Evolutionary conservation across 2,888 invertebrate genomes (phyloP).

Genomic region (Sericinus montela): DNA sequence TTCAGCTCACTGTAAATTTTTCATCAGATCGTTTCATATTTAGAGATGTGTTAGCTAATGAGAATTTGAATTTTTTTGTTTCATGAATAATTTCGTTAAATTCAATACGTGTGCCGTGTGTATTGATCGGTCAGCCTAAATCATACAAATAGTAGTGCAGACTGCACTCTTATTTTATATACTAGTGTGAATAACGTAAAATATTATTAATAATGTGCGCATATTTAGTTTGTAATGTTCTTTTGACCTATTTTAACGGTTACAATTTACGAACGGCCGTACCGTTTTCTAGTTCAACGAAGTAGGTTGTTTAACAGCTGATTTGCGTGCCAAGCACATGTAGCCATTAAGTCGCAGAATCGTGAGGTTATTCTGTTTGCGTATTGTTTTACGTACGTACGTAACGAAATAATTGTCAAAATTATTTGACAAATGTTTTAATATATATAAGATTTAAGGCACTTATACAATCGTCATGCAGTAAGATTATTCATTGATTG

Average conservation of each 20-base stretch:
- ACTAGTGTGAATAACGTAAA: constrained; percentile 3
- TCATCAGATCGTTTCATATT: constrained; percentile 8
- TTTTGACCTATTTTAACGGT: constrained; percentile 15
- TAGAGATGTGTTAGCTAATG: background rate
- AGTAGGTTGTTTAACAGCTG: constrained; percentile 9
- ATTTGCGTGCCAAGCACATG: background rate
- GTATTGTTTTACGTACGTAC: background rate
- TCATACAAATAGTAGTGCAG: constrained; percentile 9
- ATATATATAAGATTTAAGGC: too few species aligned
- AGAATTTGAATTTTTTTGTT: background rate
- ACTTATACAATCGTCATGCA: too few species aligned
- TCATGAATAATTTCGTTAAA: background rate
- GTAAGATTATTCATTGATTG: too few species aligned
- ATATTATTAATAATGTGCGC: constrained; percentile 4
- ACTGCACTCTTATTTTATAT: background rate
- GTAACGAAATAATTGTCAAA: too few species aligned
- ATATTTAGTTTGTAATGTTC: constrained; percentile 8
- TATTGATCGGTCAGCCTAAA: background rate
- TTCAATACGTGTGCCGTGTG: background rate
- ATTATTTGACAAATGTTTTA: too few species aligned
- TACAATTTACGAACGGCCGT: constrained; percentile 4
- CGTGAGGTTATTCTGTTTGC: background rate
- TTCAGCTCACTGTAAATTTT: constrained; percentile 1
- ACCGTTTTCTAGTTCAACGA: constrained; percentile 1
- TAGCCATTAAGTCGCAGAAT: background rate